A percentile compares a stretch with the other conserved stretches of the same genome.
Evolutionary conservation across 92 coral and sea anemone species (phyloP).

Genomic region (Zoanthus solanderi): DNA sequence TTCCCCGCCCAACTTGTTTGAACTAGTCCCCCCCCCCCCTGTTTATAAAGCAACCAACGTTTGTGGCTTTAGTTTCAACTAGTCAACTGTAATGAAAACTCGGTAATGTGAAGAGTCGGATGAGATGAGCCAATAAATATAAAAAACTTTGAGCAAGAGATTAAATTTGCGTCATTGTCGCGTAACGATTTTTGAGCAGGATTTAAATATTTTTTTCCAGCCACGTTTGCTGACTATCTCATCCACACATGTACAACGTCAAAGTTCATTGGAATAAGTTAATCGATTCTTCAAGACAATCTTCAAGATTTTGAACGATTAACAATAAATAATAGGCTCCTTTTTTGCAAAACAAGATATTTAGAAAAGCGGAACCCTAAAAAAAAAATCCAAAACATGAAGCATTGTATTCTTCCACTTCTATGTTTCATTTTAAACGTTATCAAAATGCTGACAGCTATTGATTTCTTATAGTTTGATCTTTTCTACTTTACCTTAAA

Average conservation of each 20-base stretch:
- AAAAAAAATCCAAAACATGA: not conserved
- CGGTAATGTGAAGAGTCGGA: not conserved
- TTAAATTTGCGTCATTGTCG: not conserved
- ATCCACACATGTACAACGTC: not conserved
- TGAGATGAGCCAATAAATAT: constrained; percentile 9
- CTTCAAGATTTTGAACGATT: not conserved
- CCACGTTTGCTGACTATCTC: not conserved
- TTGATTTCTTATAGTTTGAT: not conserved
- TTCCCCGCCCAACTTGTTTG: no score
- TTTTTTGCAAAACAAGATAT: not conserved
- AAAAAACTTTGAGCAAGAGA: not conserved
- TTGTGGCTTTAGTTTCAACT: no score
- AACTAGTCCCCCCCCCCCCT: not conserved
- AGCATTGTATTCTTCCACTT: not conserved
- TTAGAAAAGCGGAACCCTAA: not conserved
- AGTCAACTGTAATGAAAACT: not conserved
- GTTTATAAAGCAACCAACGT: not conserved
- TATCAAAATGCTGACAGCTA: not conserved
- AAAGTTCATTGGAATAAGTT: not conserved
- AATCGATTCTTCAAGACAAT: not conserved
- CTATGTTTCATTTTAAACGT: not conserved
- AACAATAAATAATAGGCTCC: not conserved
- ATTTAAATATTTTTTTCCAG: not conserved
- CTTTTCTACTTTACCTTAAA: not conserved
- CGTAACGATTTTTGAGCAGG: not conserved